A percentile compares a stretch with the other conserved stretches of the same genome.
Evolutionary conservation across 2,888 invertebrate genomes (phyloP).

Genomic region (Hypena proboscidalis): DNA sequence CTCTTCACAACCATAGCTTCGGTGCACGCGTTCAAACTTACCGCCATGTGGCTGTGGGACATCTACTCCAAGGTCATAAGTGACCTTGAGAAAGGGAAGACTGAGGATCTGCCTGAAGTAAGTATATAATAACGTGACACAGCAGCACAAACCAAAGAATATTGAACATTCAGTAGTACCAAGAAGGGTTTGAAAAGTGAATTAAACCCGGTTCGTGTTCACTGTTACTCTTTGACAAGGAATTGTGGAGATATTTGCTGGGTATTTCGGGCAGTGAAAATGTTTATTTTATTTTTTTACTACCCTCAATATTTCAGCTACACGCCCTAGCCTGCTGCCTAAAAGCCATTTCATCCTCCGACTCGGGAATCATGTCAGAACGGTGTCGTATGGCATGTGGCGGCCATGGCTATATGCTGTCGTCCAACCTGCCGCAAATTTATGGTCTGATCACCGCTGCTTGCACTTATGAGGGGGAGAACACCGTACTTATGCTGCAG

Average conservation of each 20-base stretch:
- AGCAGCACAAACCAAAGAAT: too few relatives aligned
- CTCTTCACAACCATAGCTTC: conserved; percentile 94
- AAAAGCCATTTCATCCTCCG: conserved; percentile 93
- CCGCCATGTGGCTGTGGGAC: conserved; percentile 91
- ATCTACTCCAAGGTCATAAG: conserved; percentile 90
- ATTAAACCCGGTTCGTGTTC: too few relatives aligned
- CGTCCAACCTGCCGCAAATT: conserved; percentile 93
- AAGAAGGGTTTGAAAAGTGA: too few relatives aligned
- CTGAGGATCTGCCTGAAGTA: conserved; percentile 93
- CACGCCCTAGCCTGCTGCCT: conserved; percentile 96
- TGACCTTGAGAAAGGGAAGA: conserved; percentile 90
- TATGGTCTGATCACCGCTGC: conserved; percentile 94
- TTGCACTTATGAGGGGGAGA: conserved; percentile 98
- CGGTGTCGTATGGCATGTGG: conserved; percentile 95
- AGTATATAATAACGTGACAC: conserved; percentile 2
- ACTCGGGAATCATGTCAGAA: conserved; percentile 90
- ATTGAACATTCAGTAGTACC: too few relatives aligned
- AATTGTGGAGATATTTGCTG: too few relatives aligned
- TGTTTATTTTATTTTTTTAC: too few relatives aligned
- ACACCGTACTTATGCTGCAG: conserved; percentile 96
- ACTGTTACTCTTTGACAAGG: too few relatives aligned
- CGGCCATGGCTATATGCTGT: conserved; percentile 96
- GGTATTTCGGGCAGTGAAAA: too few relatives aligned
- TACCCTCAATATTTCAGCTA: too few relatives aligned
- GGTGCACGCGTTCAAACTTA: conserved; percentile 90